Conservation (phyloP, 2,113 vertebrate genomes). For the Copsychus sechellarum region DNA sequence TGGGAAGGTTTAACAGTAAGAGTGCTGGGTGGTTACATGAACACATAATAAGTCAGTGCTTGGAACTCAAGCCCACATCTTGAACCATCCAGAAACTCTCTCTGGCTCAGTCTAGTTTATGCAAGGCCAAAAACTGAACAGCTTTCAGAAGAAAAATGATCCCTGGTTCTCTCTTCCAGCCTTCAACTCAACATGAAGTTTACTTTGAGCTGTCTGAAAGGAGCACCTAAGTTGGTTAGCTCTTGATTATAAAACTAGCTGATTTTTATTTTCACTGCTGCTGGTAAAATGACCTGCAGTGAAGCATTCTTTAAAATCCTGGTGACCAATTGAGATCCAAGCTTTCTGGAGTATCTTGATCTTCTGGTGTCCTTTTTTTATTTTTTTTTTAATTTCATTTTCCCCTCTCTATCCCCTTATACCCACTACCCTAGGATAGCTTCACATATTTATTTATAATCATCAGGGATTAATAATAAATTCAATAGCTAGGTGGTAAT, state of each 20-base stretch:
- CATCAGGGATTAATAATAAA: neutral
- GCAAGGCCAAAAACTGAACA: neutral
- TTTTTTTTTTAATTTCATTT: neutral
- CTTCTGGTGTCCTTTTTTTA: neutral
- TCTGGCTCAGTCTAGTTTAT: neutral
- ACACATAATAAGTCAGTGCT: neutral
- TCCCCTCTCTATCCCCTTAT: too few species aligned
- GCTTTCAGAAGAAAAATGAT: neutral
- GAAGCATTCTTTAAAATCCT: neutral
- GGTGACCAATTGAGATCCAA: neutral
- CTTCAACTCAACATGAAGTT: neutral
- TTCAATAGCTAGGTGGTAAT: neutral
- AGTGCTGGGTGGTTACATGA: neutral
- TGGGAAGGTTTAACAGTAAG: neutral
- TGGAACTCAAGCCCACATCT: neutral
- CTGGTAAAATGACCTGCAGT: neutral
- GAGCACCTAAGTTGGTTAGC: neutral
- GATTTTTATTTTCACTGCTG: neutral
- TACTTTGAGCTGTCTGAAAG: neutral
- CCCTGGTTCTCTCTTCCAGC: neutral
- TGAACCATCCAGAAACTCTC: neutral
- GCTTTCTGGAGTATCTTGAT: neutral
- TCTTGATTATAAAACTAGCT: neutral
- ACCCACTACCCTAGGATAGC: fast-evolving
- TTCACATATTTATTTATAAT: neutral